Base-by-base conservation (phyloP, 2,113 vertebrate genomes). In the Microtus montanus region DNA sequence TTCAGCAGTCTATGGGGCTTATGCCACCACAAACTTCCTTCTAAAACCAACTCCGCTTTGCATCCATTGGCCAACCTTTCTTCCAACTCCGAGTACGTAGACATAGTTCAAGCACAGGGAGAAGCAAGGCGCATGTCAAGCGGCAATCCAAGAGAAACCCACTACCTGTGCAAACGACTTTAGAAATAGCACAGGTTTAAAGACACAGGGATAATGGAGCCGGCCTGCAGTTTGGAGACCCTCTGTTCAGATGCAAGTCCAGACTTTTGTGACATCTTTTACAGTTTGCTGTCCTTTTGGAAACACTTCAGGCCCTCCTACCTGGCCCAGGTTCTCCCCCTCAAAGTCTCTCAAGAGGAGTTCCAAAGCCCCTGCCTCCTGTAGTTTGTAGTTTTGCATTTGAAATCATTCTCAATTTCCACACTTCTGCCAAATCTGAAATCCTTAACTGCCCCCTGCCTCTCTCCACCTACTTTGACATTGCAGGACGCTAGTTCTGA, bases 381-480 rank as follows among this genome's bases (percentile, higher is more conserved):
- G 22, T 1, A 24, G 47, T 35, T 94, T 13, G 22, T 2, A 15
- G 38, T 35, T 94, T 93, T 82, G 87, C 70, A 11, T 82, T 64
- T n/a, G 82, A 73, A 4, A 38, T 74, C 12, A 2, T 33, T 30
- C 35, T 75, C 44, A 66, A n/a, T 19, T 19, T 64, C 10, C 3
- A n/a, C 61, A 49, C 20, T 79, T 96, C 84, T 30, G 71, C 15
- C 12, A 96, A 96, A 92, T 95, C 63, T 1, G 15, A 9, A 95
- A 89, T 94, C 64, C 1, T 8, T 1, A 9, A 41, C 54, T 24
- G 7, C 12, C 22, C 19, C 91, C 38, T 52, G 52, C 5, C 1
- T 1, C 28, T 75, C 54, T 89, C n/a, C 28, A 1, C 1, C 35
- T 19, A 63, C 61, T 13, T 90, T 79, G 47, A 38, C 0, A 2